A percentile compares a stretch with the other conserved stretches of the same genome.
phyloP scores from a whole-genome alignment of 2,797 vertebrate genomes.

The Halcyon chelicuti region DNA sequence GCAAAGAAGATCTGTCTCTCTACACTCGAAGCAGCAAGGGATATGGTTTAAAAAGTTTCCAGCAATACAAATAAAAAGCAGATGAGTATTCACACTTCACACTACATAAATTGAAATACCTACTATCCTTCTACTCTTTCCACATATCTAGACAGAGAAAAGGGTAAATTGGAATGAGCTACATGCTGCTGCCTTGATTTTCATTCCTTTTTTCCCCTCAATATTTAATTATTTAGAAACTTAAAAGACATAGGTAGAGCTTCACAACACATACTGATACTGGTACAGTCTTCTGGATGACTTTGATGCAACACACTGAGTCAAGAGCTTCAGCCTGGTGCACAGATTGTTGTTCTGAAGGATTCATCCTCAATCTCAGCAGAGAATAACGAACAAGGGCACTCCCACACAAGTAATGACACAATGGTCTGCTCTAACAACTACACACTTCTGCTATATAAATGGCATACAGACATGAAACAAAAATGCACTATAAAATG shows the following conservation, averaged over 20 bases:
- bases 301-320: not conserved
- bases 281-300: not conserved
- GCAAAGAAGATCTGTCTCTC: not conserved
- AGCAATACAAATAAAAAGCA: not conserved
- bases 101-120: not conserved
- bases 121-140: not conserved
- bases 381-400: not conserved
- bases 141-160: not conserved
- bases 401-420: not conserved
- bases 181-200: not conserved
- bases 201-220: fast-evolving
- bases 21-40: fast-evolving
- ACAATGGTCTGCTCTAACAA: not conserved
- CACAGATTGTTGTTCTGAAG: not conserved
- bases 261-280: not conserved
- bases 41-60: not conserved
- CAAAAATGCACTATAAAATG: fast-evolving
- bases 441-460: not conserved
- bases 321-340: not conserved
- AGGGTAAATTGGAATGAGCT: not conserved
- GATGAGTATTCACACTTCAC: not conserved
- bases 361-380: not conserved
- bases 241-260: not conserved
- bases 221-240: not conserved
- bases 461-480: not conserved